These are phyloP conservation scores for Maccullochella peelii DNA, from an alignment of 2,113 vertebrate species.

Conservation along the genomic window DNA sequence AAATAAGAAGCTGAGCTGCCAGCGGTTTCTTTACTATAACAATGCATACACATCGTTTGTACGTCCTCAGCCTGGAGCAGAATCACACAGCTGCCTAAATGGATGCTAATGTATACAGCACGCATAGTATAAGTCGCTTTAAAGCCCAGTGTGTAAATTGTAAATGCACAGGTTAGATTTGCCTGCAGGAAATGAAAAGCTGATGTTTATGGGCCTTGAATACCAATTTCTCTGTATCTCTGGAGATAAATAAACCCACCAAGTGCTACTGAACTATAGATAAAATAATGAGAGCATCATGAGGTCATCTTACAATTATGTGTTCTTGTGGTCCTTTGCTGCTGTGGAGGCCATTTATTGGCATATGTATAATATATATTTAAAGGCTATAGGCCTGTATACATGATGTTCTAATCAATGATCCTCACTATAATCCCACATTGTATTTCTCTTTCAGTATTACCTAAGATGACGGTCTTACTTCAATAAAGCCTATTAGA, in stretches of 20 bases:
- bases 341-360: slow-evolving; percentile 40
- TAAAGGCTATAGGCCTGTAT: slow-evolving; percentile 20
- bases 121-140: slow-evolving; percentile 45
- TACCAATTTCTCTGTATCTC: slow-evolving; percentile 59
- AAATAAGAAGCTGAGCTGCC: slow-evolving; percentile 46
- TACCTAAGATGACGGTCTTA: slow-evolving; percentile 1
- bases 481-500: slow-evolving; percentile 15
- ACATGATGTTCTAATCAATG: slow-evolving; percentile 25
- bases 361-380: slow-evolving; percentile 45
- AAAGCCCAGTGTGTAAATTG: slow-evolving; percentile 57
- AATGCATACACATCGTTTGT: slow-evolving; percentile 52
- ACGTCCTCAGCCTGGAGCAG: slow-evolving; percentile 56
- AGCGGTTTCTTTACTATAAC: slow-evolving; percentile 55
- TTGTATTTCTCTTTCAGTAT: slow-evolving; percentile 14
- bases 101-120: slow-evolving; percentile 73
- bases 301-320: slow-evolving; percentile 52
- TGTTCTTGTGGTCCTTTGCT: slow-evolving; percentile 37
- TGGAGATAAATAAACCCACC: slow-evolving; percentile 61
- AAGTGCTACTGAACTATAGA: slow-evolving; percentile 36
- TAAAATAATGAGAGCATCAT: slow-evolving; percentile 58
- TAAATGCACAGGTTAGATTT: slow-evolving; percentile 69
- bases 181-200: slow-evolving; percentile 65
- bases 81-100: slow-evolving; percentile 57
- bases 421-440: slow-evolving; percentile 6
- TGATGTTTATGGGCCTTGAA: slow-evolving; percentile 59